A percentile compares a stretch with the other conserved stretches of the same genome.
phyloP scores from a whole-genome alignment of 2,888 invertebrate genomes.

The Drosophila imparisetae region DNA sequence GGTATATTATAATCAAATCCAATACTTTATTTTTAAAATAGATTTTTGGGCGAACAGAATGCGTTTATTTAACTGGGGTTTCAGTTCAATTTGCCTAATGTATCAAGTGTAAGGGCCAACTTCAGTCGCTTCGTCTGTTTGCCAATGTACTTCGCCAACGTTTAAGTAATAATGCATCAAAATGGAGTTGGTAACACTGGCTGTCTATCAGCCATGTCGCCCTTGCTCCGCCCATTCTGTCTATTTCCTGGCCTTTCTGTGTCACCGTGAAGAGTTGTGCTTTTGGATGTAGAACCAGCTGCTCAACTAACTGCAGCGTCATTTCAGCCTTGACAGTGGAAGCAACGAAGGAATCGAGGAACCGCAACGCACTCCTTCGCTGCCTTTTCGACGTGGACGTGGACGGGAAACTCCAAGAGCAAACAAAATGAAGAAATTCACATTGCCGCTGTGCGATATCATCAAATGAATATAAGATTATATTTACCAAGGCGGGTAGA shows the following conservation, averaged over 20 bases:
- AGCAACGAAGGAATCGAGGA: constrained; percentile 18
- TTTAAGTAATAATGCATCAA: constrained; percentile 60
- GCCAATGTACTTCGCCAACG: constrained; percentile 20
- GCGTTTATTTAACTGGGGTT: neutral
- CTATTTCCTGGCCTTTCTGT: constrained; percentile 12
- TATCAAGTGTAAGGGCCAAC: neutral
- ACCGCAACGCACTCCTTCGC: constrained; percentile 35
- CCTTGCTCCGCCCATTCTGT: constrained; percentile 14
- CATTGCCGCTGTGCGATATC: constrained; percentile 58
- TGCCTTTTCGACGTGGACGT: constrained; percentile 34
- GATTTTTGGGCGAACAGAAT: neutral
- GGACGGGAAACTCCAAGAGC: constrained; percentile 45
- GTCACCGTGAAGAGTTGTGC: constrained; percentile 66
- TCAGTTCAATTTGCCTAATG: constrained; percentile 38
- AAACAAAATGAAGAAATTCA: constrained; percentile 66
- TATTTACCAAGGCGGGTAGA: constrained; percentile 56
- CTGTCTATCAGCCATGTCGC: neutral
- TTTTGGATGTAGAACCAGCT: constrained; percentile 64
- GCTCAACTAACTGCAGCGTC: constrained; percentile 75
- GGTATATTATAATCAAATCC: neutral
- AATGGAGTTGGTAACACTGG: constrained; percentile 41
- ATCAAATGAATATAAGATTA: constrained; percentile 79
- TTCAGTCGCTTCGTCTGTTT: constrained; percentile 28
- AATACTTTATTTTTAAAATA: neutral
- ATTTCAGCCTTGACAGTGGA: constrained; percentile 1